Conservation (phyloP, 2,113 vertebrate genomes). For the Chionodraco myersi region DNA sequence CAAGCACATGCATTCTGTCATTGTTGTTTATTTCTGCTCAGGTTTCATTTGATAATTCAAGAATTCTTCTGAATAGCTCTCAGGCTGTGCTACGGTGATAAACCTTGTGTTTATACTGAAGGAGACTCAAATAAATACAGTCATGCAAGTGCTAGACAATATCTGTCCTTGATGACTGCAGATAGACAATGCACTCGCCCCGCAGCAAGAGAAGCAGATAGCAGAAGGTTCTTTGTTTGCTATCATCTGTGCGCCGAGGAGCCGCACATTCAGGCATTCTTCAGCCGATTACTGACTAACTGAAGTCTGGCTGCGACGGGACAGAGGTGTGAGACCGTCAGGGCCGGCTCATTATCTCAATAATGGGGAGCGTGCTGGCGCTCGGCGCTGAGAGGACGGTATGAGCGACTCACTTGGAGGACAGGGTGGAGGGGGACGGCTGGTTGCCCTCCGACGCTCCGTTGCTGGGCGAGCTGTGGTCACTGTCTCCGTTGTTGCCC, state of each 20-base stretch:
- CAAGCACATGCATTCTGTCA: slow-evolving; percentile 10
- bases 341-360: slow-evolving; percentile 68
- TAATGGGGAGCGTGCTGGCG: slow-evolving; percentile 22
- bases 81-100: slow-evolving; percentile 29
- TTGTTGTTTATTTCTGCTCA: slow-evolving; percentile 21
- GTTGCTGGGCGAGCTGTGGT: slow-evolving; percentile 97
- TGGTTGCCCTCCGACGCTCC: slow-evolving; percentile 97
- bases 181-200: slow-evolving; percentile 69
- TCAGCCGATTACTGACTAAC: slow-evolving; percentile 59
- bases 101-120: too few species aligned
- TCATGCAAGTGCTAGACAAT: slow-evolving; percentile 58
- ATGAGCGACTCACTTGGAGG: slow-evolving; percentile 90
- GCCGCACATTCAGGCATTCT: slow-evolving; percentile 69
- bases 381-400: slow-evolving; percentile 12
- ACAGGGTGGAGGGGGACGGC: slow-evolving; percentile 96
- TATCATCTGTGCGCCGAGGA: slow-evolving; percentile 52
- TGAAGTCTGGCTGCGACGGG: slow-evolving; percentile 48
- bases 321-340: slow-evolving; percentile 66
- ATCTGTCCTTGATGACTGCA: slow-evolving; percentile 72
- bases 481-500: slow-evolving; percentile 98
- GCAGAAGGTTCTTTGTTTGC: slow-evolving; percentile 57
- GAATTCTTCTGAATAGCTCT: slow-evolving; percentile 40
- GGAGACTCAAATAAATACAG: slow-evolving; percentile 67
- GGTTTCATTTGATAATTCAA: slow-evolving; percentile 60
- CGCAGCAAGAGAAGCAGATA: slow-evolving; percentile 61